Percentiles rank a stretch among this genome's conserved stretches.
Evolutionary conservation across 2,113 vertebrate genomes (phyloP).

Genomic region (Microcebus tavaratra): DNA sequence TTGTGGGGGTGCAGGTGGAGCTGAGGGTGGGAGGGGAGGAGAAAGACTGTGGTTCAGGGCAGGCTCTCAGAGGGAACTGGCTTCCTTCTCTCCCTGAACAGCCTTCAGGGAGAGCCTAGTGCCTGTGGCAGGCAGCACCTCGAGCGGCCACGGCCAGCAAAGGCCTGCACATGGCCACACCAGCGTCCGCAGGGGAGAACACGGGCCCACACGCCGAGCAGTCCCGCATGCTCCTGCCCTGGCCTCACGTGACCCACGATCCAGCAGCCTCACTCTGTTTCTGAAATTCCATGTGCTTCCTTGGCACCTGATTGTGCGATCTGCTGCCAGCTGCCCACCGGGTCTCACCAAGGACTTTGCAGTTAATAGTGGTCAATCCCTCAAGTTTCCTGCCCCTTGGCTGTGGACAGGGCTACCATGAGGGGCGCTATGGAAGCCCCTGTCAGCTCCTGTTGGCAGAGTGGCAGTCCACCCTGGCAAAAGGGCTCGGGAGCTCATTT

Average conservation of each 20-base stretch:
- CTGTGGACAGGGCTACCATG: not conserved
- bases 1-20: not conserved
- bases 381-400: not conserved
- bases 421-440: not conserved
- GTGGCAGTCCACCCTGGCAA: not conserved
- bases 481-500: not conserved
- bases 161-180: not conserved
- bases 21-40: not conserved
- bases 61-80: not conserved
- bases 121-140: fast-evolving
- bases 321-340: not conserved
- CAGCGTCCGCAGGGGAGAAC: not conserved
- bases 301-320: not conserved
- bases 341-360: not conserved
- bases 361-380: fast-evolving
- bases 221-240: no score
- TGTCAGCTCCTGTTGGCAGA: not conserved
- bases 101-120: not conserved
- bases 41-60: not conserved
- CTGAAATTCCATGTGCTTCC: not conserved
- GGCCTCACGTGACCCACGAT: not conserved
- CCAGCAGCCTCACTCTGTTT: not conserved
- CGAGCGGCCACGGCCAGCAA: not conserved
- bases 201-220: fast-evolving
- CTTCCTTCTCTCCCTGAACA: not conserved